Evolutionary conservation across 2,888 invertebrate genomes (phyloP).

Genomic region (Druceiella hillmani): DNA sequence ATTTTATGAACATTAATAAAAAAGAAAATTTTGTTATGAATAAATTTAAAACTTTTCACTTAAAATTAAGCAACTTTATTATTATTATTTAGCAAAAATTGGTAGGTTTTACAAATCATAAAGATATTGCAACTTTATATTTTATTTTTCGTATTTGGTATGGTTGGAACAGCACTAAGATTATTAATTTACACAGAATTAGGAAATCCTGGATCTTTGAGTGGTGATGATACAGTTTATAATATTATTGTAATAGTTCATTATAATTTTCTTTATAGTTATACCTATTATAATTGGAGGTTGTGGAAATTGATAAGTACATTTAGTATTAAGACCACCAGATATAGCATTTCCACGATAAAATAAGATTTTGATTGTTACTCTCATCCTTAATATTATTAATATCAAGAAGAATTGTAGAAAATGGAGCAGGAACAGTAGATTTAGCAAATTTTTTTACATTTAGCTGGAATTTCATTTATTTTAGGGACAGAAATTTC

Average conservation of each 20-base stretch:
- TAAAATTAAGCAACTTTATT: no score
- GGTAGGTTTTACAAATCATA: no score
- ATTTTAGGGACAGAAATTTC: slow-evolving; percentile 66
- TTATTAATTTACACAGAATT: slow-evolving; percentile 59
- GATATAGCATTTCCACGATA: slow-evolving; percentile 74
- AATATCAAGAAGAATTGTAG: slow-evolving; percentile 48
- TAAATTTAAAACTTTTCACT: no score
- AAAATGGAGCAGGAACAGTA: slow-evolving; percentile 59
- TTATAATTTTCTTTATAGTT: slow-evolving; percentile 66
- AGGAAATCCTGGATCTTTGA: slow-evolving; percentile 50
- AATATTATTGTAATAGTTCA: slow-evolving; percentile 63
- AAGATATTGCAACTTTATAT: no score
- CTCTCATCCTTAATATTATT: slow-evolving; percentile 54
- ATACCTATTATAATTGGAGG: slow-evolving; percentile 64
- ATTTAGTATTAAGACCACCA: slow-evolving; percentile 60
- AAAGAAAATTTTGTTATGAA: no score
- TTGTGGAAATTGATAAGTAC: slow-evolving; percentile 68
- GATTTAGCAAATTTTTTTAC: slow-evolving; percentile 66
- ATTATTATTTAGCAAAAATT: no score
- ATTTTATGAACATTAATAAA: no score
- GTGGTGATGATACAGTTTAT: slow-evolving; percentile 61
- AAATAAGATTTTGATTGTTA: slow-evolving; percentile 66
- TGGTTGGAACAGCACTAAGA: no score
- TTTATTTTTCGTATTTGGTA: no score
- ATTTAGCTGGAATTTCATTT: slow-evolving; percentile 57